Evolutionary conservation across 2,797 vertebrate genomes (phyloP).

Genomic region (Muscicapa comitata): DNA sequence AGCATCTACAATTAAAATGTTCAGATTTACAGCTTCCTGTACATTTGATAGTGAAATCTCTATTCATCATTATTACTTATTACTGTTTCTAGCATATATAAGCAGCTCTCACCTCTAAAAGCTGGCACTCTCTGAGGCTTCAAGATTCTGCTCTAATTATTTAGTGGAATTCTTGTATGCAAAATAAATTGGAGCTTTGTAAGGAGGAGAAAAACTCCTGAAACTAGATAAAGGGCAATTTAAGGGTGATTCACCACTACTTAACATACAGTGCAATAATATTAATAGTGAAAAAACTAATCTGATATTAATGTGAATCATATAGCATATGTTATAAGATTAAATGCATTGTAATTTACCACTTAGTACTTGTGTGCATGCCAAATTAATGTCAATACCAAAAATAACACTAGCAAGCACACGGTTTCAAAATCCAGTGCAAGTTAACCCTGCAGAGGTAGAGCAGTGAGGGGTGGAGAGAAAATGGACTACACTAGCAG

Average conservation of each 20-base stretch:
- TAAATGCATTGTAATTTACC: conserved; percentile 3
- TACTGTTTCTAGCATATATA: neutral
- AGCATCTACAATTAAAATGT: neutral
- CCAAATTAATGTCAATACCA: neutral
- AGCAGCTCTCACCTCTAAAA: neutral
- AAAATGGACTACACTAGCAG: neutral
- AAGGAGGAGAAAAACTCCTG: neutral
- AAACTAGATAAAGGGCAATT: neutral
- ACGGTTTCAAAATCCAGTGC: neutral
- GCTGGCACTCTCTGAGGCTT: neutral
- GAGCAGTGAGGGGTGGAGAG: neutral
- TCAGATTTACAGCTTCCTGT: neutral
- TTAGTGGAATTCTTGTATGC: neutral
- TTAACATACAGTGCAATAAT: neutral
- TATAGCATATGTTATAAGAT: neutral
- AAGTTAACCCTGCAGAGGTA: neutral
- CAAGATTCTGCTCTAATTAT: neutral
- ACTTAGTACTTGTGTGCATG: neutral
- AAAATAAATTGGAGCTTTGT: neutral
- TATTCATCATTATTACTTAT: neutral
- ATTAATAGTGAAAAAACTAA: neutral
- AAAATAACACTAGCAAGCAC: conserved; percentile 17
- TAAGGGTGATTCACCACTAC: neutral
- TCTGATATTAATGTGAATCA: neutral
- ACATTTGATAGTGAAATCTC: neutral